A percentile compares a stretch with the other conserved stretches of the same genome.
Conservation (phyloP, 2,113 vertebrate species). For the Orthonyx spaldingii region DNA sequence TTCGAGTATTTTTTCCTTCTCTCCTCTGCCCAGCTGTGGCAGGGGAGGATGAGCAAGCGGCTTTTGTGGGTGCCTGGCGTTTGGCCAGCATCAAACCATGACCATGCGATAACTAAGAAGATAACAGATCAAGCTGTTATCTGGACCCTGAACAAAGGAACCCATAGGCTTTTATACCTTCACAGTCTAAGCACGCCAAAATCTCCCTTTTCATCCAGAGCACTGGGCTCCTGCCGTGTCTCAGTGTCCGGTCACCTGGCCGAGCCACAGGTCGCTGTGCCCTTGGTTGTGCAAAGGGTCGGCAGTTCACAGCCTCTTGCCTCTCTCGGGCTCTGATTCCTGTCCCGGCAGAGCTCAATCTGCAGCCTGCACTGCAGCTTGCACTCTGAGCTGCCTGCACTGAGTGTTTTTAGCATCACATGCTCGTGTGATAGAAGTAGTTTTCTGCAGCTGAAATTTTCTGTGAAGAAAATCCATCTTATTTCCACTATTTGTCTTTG, state of each 20-base stretch:
- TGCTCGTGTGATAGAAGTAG: background rate
- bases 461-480: background rate
- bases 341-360: background rate
- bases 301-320: background rate
- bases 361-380: background rate
- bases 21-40: too few relatives aligned
- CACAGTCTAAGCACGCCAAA: fast-evolving
- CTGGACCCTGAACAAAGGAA: background rate
- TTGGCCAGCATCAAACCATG: too few relatives aligned
- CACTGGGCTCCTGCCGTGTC: fast-evolving
- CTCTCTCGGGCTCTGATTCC: fast-evolving
- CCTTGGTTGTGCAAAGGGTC: background rate
- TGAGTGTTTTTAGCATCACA: background rate
- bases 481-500: background rate
- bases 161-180: background rate
- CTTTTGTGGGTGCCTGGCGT: too few relatives aligned
- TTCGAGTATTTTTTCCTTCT: too few relatives aligned
- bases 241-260: too few relatives aligned
- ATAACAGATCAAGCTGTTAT: too few relatives aligned
- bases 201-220: background rate
- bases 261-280: background rate
- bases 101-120: too few relatives aligned
- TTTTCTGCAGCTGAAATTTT: background rate
- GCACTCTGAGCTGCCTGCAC: background rate
- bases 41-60: too few relatives aligned